These are phyloP conservation scores for Spongilla lacustris DNA, from an alignment of 37 sponge, comb jelly and placozoan species.

Conservation along the genomic window DNA sequence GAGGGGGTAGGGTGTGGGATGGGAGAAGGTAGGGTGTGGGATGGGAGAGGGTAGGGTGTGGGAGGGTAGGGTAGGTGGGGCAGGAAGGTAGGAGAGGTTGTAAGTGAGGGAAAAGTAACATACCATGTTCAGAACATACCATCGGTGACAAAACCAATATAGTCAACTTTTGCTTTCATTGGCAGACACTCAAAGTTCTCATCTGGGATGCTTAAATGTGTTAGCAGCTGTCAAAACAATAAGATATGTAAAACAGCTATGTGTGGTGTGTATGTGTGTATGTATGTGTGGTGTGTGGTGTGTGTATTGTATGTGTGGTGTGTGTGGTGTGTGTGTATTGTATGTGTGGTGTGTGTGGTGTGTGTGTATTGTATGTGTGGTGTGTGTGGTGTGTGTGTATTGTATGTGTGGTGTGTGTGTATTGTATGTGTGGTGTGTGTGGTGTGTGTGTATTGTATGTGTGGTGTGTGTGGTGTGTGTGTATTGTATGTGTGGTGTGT, in stretches of 20 bases:
- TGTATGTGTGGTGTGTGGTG: background rate
- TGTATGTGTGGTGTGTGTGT: too few species aligned
- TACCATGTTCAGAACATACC: slow-evolving; percentile 20
- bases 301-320: background rate
- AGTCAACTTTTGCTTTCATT: slow-evolving; percentile 48
- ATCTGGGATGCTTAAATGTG: slow-evolving; percentile 82
- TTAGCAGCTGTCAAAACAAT: slow-evolving; percentile 55
- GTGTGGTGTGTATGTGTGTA: background rate
- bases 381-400: too few species aligned
- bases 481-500: too few species aligned
- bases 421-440: too few species aligned
- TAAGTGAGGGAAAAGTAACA: background rate
- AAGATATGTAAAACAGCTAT: background rate
- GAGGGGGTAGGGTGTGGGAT: background rate
- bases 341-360: too few species aligned
- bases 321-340: background rate
- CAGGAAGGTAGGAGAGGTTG: background rate
- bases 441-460: too few species aligned
- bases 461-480: too few species aligned
- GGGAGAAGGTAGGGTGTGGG: too few species aligned
- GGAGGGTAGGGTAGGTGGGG: background rate
- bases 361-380: too few species aligned
- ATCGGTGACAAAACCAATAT: slow-evolving; percentile 67
- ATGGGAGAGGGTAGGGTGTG: too few species aligned
- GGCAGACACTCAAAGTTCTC: slow-evolving; percentile 53